These are phyloP conservation scores for Machimus rusticus DNA, from an alignment of 2,888 invertebrate genomes.

Conservation along the genomic window DNA sequence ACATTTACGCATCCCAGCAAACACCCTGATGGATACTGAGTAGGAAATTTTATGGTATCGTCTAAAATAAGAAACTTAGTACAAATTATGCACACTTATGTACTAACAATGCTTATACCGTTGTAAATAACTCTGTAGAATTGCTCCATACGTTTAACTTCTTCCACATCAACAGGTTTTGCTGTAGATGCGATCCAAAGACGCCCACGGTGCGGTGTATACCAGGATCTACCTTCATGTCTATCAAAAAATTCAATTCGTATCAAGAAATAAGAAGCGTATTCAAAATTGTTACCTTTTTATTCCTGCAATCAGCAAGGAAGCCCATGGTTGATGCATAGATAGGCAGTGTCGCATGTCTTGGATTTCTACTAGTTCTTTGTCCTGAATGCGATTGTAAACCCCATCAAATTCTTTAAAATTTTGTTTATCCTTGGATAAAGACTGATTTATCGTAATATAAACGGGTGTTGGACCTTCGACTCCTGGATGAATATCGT, in stretches of 20 bases:
- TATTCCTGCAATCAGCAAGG: conserved; percentile 88
- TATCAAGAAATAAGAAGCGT: neutral
- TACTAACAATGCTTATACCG: conserved; percentile 62
- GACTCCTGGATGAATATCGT: conserved; percentile 52
- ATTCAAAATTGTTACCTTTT: conserved; percentile 71
- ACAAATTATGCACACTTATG: neutral
- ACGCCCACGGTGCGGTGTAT: conserved; percentile 87
- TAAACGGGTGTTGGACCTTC: conserved; percentile 51
- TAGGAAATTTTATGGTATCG: conserved; percentile 76
- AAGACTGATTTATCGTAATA: neutral
- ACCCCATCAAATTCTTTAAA: conserved; percentile 52
- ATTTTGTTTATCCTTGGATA: neutral
- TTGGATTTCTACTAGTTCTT: conserved; percentile 79
- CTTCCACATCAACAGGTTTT: conserved; percentile 74
- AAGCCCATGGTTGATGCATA: conserved; percentile 97
- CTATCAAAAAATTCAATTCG: conserved; percentile 60
- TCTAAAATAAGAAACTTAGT: conserved; percentile 61
- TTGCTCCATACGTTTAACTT: conserved; percentile 74
- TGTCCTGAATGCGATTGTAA: conserved; percentile 74
- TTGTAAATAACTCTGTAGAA: conserved; percentile 73
- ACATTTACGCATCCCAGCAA: conserved; percentile 70
- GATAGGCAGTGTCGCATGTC: conserved; percentile 89
- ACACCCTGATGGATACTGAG: conserved; percentile 85
- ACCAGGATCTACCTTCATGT: conserved; percentile 95
- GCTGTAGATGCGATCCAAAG: conserved; percentile 94